Evolutionary conservation across 2,888 invertebrate species (phyloP).

Genomic region (Pilophorus perplexus): DNA sequence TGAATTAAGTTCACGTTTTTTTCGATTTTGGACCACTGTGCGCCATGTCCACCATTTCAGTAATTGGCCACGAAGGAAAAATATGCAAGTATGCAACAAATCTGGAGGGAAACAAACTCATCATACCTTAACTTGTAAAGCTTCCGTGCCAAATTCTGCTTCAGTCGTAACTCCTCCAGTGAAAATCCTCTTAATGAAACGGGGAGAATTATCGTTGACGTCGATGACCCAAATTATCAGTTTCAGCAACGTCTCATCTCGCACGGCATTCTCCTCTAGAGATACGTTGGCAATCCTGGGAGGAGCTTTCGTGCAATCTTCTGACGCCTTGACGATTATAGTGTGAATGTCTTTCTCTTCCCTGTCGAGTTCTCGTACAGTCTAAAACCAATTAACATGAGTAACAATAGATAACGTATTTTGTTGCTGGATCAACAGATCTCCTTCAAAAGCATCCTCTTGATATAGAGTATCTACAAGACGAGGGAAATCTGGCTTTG

Average conservation of each 20-base stretch:
- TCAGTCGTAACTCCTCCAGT: constrained; percentile 93
- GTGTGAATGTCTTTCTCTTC: constrained; percentile 67
- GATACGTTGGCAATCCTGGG: constrained; percentile 55
- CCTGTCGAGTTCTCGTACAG: constrained; percentile 67
- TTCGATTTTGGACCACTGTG: no score
- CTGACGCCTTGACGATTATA: constrained; percentile 75
- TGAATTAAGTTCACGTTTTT: no score
- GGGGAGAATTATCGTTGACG: constrained; percentile 87
- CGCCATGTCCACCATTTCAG: no score
- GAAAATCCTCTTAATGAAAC: constrained; percentile 75
- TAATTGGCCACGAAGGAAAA: no score
- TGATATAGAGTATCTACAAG: no score
- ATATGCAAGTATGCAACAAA: no score
- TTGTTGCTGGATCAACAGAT: background rate
- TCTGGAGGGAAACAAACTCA: no score
- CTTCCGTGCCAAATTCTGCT: constrained; percentile 83
- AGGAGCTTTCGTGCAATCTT: constrained; percentile 70
- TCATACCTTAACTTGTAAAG: constrained; percentile 75
- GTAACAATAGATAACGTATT: background rate
- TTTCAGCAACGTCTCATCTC: constrained; percentile 68
- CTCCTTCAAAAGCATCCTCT: background rate
- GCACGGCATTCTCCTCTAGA: constrained; percentile 48
- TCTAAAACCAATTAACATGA: constrained; percentile 51
- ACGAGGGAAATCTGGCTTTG: background rate
- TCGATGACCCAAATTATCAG: constrained; percentile 73